Base-by-base conservation (phyloP, 1,140 invertebrate genomes). In the Colletes gigas region DNA sequence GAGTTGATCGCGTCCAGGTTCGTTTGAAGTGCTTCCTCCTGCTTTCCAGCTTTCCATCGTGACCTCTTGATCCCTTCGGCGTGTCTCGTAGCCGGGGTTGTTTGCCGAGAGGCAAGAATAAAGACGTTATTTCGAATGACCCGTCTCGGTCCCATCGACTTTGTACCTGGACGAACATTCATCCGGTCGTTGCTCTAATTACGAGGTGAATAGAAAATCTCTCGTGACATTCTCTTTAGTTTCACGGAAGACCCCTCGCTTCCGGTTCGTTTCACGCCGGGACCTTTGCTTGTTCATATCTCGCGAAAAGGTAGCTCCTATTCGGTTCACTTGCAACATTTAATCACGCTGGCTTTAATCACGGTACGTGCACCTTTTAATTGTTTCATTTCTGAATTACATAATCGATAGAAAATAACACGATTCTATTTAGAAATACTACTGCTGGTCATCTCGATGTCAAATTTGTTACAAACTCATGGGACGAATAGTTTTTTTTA, bases 51-150 rank as follows among this genome's bases (percentile, higher is more conserved):
- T 73, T 82, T 76, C 75, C 73, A 70, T 62, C 80, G 62, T 71
- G 83, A 85, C 78, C 76, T 76, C 30, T 73, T 70, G 76, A 85
- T 83, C 81, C 82, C 60, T 59, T 55, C 57, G 68, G 76, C 66
- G 63, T 72, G 63, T 76, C 52, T 85, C 71, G 19, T 6, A 65
- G 63, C 59, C 69, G 59, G 72, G 66, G 69, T 63, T 83, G 74
- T 88, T 86, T 88, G 74, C 52, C 57, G 78, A 76, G 78, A 73
- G 73, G 63, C 76, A 68, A 57, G 82, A 76, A 71, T 88, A 84
- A 88, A 83, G 82, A 81, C 81, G 72, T 89, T 87, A 89, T 83
- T 87, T 81, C 71, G 73, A 41, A 81, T 84, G 81, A 88, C 86
- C 85, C 78, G 78, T 74, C 75, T 76, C 59, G 54, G 63, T 62